Evolutionary conservation across 1,140 invertebrate species (phyloP).

Genomic region (Rhagoletis zephyria): DNA sequence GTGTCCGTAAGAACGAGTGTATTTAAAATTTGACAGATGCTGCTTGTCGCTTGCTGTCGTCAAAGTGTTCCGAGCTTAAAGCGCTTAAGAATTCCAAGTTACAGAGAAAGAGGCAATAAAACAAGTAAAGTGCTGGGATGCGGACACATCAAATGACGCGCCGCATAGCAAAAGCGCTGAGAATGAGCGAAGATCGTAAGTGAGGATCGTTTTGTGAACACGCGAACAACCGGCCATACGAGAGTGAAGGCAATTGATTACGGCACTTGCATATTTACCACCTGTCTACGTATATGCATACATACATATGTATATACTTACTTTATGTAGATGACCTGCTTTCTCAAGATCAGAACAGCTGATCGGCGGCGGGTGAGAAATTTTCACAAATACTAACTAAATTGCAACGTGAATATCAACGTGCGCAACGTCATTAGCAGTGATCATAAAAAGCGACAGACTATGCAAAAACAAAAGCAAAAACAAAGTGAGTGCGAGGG

Average conservation of each 20-base stretch:
- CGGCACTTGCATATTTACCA: background rate
- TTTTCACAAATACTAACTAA: constrained; percentile 28
- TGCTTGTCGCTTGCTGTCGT: no score
- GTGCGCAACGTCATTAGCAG: constrained; percentile 3
- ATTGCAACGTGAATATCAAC: constrained; percentile 15
- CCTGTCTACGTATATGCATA: background rate
- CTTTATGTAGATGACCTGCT: constrained; percentile 25
- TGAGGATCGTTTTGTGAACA: background rate
- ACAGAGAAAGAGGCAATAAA: background rate
- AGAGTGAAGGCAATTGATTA: constrained; percentile 10
- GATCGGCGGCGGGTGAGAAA: background rate
- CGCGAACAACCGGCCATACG: background rate
- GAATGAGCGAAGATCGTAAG: background rate
- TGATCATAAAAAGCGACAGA: background rate
- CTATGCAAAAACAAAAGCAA: background rate
- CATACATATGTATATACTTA: background rate
- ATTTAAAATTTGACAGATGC: no score
- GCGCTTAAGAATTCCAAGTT: no score
- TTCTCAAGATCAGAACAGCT: constrained; percentile 24
- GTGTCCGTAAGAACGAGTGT: no score
- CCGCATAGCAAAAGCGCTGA: background rate
- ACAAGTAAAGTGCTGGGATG: background rate
- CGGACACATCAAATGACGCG: background rate
- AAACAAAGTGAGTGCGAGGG: background rate
- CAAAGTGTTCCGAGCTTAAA: no score